These are phyloP conservation scores for Cephalopterus ornatus DNA, from an alignment of 2,113 vertebrate species.

Conservation along the genomic window DNA sequence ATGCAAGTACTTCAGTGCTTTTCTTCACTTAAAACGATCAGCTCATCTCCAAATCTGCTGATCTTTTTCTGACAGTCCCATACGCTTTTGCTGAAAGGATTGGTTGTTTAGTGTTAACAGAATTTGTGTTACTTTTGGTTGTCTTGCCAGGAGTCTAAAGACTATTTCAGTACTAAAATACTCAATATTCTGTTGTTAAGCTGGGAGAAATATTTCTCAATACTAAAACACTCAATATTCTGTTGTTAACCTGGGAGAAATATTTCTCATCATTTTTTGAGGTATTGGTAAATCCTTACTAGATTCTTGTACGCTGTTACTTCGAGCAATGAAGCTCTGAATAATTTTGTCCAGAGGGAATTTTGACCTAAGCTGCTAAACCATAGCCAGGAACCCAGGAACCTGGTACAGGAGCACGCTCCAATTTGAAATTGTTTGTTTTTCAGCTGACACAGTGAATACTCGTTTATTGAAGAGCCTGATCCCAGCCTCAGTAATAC, in stretches of 20 bases:
- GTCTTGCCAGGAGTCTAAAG: neutral
- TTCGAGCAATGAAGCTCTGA: neutral
- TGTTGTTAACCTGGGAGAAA: neutral
- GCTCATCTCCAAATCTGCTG: neutral
- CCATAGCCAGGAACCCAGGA: neutral
- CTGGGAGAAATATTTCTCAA: neutral
- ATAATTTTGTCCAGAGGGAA: neutral
- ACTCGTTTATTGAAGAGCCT: constrained; percentile 84
- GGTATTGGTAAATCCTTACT: neutral
- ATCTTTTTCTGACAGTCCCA: neutral
- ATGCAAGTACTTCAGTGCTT: neutral
- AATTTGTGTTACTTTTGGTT: neutral
- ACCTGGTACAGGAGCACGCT: neutral
- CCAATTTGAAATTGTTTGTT: neutral
- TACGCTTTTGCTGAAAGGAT: neutral
- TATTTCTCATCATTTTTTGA: neutral
- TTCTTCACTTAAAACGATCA: neutral
- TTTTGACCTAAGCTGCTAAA: neutral
- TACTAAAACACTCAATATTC: neutral
- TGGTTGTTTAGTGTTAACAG: neutral
- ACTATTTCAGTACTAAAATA: neutral
- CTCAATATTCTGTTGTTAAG: neutral
- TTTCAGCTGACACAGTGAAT: constrained; percentile 75
- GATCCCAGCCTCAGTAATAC: constrained; percentile 82
- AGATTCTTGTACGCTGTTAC: neutral